Evolutionary conservation across 2,797 vertebrate species (phyloP).

Genomic region (Mallotus villosus): DNA sequence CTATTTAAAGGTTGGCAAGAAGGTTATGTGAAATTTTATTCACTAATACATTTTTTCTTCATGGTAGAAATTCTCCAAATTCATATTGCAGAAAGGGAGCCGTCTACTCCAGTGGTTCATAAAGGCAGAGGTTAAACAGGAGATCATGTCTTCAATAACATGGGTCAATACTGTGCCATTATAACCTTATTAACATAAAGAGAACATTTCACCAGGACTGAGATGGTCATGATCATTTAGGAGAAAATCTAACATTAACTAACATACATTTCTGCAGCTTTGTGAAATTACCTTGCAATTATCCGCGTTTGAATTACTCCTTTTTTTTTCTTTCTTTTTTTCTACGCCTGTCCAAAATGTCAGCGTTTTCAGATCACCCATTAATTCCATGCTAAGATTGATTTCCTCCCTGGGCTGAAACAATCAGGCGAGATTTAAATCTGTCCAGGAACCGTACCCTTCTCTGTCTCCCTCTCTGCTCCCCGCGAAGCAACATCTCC

Average conservation of each 20-base stretch:
- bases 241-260: background rate
- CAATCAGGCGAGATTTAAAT: slow-evolving; percentile 50
- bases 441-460: slow-evolving; percentile 10
- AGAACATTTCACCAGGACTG: background rate
- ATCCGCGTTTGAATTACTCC: slow-evolving; percentile 28
- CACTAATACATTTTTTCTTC: slow-evolving; percentile 14
- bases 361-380: slow-evolving; percentile 10
- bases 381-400: slow-evolving; percentile 37
- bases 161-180: slow-evolving; percentile 22
- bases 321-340: background rate
- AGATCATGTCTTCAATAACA: slow-evolving; percentile 28
- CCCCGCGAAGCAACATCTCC: slow-evolving; percentile 56
- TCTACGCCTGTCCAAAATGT: slow-evolving; percentile 1
- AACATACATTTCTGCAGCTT: slow-evolving; percentile 1
- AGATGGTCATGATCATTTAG: slow-evolving; percentile 1
- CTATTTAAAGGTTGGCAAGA: background rate
- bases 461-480: slow-evolving; percentile 20
- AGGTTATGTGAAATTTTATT: slow-evolving; percentile 3
- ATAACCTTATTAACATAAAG: background rate
- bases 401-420: slow-evolving; percentile 45
- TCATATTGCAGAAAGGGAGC: background rate
- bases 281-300: slow-evolving; percentile 13
- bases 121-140: background rate
- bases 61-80: slow-evolving; percentile 7
- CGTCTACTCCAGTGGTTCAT: background rate